A percentile compares a stretch with the other conserved stretches of the same genome.
Evolutionary conservation across 2,113 vertebrate species (phyloP).

Genomic region (Macquaria australasica): DNA sequence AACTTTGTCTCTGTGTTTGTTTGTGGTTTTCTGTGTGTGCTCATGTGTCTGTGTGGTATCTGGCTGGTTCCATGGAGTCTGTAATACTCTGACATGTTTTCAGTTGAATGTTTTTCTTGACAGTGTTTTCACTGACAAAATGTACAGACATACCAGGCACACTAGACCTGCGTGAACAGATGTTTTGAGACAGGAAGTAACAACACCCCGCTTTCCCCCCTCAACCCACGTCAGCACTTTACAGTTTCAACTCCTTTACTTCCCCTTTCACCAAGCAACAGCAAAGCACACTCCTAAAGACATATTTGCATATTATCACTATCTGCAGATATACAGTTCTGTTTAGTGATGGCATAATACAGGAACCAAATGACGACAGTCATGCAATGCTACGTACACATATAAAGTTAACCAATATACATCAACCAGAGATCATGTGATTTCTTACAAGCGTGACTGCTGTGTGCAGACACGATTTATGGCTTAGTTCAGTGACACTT

Average conservation of each 20-base stretch:
- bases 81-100: neutral
- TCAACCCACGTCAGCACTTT: constrained; percentile 70
- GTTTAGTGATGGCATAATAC: neutral
- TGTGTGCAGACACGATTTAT: constrained; percentile 11
- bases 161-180: constrained; percentile 45
- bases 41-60: neutral
- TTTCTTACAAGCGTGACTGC: constrained; percentile 28
- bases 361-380: constrained; percentile 13
- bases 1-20: neutral
- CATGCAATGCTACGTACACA: neutral
- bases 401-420: constrained; percentile 1
- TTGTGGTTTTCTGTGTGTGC: neutral
- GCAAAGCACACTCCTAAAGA: constrained; percentile 24
- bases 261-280: constrained; percentile 67
- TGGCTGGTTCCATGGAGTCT: neutral
- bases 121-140: neutral
- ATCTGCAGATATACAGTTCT: constrained; percentile 15
- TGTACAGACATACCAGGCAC: constrained; percentile 1
- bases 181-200: constrained; percentile 78
- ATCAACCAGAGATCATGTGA: constrained; percentile 13
- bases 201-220: constrained; percentile 39
- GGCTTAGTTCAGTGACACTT: constrained; percentile 20
- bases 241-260: constrained; percentile 75
- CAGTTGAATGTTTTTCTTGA: constrained; percentile 9
- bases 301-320: constrained; percentile 40